These are phyloP conservation scores for Drosophila eohydei DNA, from an alignment of 2,888 invertebrate species.

Conservation along the genomic window DNA sequence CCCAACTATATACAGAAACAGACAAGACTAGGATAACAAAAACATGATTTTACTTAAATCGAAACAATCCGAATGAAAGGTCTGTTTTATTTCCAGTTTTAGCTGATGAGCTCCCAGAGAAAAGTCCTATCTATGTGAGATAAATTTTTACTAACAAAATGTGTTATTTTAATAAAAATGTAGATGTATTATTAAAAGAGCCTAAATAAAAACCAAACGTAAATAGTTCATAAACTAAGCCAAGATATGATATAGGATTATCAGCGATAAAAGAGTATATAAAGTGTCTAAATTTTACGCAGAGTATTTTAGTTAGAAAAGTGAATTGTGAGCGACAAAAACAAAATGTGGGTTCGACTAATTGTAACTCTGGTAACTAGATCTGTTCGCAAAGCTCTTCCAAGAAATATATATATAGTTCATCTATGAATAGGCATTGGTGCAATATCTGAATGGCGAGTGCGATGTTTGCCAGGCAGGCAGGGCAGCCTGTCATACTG, in stretches of 20 bases:
- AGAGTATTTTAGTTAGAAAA: constrained; percentile 25
- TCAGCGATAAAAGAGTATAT: constrained; percentile 23
- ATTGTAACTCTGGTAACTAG: constrained; percentile 55
- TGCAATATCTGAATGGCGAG: constrained; percentile 27
- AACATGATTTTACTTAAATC: not conserved
- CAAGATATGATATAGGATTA: constrained; percentile 25
- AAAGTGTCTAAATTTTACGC: constrained; percentile 12
- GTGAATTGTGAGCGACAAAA: constrained; percentile 6
- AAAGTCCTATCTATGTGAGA: not conserved
- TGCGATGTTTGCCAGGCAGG: constrained; percentile 56
- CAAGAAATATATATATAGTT: not conserved
- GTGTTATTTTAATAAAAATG: not conserved
- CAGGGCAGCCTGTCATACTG: constrained; percentile 57
- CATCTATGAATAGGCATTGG: constrained; percentile 39
- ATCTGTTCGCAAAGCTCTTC: not conserved
- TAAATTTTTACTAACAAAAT: not conserved
- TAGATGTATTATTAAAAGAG: not conserved
- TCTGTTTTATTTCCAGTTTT: not conserved
- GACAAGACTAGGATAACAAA: not conserved
- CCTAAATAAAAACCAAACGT: not conserved
- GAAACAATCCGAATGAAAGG: not conserved
- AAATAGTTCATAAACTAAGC: constrained; percentile 2
- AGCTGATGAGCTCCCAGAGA: not conserved
- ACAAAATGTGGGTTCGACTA: constrained; percentile 47
- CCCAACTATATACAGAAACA: not conserved